Evolutionary conservation across 2,888 invertebrate species (phyloP).

Genomic region (Branchinecta sandiegonensis): DNA sequence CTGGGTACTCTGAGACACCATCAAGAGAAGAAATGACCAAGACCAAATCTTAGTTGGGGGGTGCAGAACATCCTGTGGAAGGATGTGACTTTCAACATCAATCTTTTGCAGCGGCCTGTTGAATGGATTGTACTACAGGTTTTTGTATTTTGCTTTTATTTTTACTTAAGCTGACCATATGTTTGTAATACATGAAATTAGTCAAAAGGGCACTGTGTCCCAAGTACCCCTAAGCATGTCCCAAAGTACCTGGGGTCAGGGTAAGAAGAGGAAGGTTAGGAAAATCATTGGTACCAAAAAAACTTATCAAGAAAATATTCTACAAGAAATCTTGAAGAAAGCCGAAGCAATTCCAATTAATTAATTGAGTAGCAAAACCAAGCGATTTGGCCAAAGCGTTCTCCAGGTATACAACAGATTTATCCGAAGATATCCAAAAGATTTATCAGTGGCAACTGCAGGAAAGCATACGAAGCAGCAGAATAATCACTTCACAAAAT

Average conservation of each 20-base stretch:
- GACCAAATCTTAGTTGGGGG: not conserved
- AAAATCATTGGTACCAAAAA: not conserved
- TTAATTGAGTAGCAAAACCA: not conserved
- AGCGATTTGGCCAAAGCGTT: not conserved
- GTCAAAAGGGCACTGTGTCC: not conserved
- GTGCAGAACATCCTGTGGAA: not conserved
- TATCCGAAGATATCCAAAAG: too few relatives aligned
- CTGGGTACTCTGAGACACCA: too few relatives aligned
- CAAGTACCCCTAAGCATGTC: not conserved
- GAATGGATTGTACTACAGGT: not conserved
- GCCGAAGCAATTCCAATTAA: not conserved
- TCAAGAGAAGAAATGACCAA: not conserved
- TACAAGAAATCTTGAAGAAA: not conserved
- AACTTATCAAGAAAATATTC: not conserved
- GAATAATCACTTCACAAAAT: too few relatives aligned
- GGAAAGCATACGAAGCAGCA: too few relatives aligned
- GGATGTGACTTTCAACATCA: too few relatives aligned
- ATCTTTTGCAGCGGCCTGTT: not conserved
- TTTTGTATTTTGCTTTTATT: not conserved
- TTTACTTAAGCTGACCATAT: not conserved
- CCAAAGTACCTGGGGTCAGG: slow-evolving; percentile 4
- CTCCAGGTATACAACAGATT: too few relatives aligned
- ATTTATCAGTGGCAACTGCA: too few relatives aligned
- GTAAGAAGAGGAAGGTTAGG: not conserved
- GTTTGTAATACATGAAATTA: not conserved